A percentile compares a stretch with the other conserved stretches of the same genome.
Evolutionary conservation across 2,888 invertebrate species (phyloP).

Genomic region (Heliconius aoede): DNA sequence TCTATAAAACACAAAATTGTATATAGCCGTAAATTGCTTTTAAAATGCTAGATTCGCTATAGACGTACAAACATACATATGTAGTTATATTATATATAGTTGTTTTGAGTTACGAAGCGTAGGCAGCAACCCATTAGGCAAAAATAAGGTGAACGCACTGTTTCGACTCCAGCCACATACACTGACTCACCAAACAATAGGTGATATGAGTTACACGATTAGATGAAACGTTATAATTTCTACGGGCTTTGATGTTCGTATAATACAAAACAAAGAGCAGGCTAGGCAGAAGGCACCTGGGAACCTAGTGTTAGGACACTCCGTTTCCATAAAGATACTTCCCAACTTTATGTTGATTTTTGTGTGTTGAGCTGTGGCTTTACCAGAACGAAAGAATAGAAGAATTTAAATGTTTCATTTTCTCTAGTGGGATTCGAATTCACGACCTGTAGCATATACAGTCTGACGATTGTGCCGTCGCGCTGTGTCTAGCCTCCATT

Average conservation of each 20-base stretch:
- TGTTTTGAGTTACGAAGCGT: constrained; percentile 24
- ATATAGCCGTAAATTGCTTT: neutral
- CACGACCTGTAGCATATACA: neutral
- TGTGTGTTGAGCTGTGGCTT: neutral
- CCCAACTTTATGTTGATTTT: neutral
- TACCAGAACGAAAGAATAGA: neutral
- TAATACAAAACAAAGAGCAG: neutral
- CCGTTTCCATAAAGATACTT: neutral
- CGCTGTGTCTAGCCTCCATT: no score
- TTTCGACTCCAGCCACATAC: constrained; percentile 33
- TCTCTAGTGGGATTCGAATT: neutral
- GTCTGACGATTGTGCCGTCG: neutral
- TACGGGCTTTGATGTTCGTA: neutral
- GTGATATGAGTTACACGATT: constrained; percentile 17
- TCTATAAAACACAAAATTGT: neutral
- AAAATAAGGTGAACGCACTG: constrained; percentile 43
- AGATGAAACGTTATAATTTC: constrained; percentile 11
- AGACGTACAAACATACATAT: neutral
- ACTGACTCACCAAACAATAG: constrained; percentile 39
- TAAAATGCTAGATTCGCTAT: neutral
- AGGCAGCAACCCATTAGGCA: constrained; percentile 33
- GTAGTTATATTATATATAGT: neutral
- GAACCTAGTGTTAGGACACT: neutral
- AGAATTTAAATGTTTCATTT: neutral
- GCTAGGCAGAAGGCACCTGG: neutral